Evolutionary conservation across 2,113 vertebrate species (phyloP), one percentile per base, ranked within the genome.

Genomic region (Lagopus muta): DNA sequence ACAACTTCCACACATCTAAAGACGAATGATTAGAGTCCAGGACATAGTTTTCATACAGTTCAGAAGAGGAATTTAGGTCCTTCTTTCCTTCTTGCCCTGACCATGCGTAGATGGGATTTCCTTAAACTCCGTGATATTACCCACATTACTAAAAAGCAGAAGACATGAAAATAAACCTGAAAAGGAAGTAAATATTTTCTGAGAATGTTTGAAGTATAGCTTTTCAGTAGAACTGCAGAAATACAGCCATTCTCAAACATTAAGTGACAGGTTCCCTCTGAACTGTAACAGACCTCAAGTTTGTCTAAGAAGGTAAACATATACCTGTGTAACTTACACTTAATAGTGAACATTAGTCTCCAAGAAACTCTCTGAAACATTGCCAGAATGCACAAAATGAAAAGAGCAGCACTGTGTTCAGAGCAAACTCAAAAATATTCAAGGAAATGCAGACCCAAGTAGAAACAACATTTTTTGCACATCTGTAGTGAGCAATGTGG

Each of bases 391-490:
- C 2, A 20, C 69, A 90, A 30, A 16, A 50, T 36, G 67, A 70
- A 89, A 62, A 82, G 47, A 28, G 40, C 54, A 74, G 42, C 62
- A 82, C 62, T 70, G 55, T 55, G 69, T 34, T 47, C 71, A 87
- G 47, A 87, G 28, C 20, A 91, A 94, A 88, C 57, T 74, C 55
- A 86, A 86, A 90, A 96, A 81, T 47, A 90, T 78, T 81, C 73
- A 86, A 72, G 73, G 18, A 75, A 87, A 92, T 30, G 67, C 57
- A 65, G 83, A 88, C 47, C 72, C 72, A 86, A 64, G 73, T 21
- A 89, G 75, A 91, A 92, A 83, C 75, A 92, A 82, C 78, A 88
- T 80, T 94, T 75, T 88, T 89, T 30, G 10, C 60, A 92, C 82
- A 20, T 60, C 73, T 92, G 69, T 72, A 91, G 72, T 17, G 27